Base-by-base conservation (phyloP, 2,113 vertebrate species). In the Gymnorhina tibicen region DNA sequence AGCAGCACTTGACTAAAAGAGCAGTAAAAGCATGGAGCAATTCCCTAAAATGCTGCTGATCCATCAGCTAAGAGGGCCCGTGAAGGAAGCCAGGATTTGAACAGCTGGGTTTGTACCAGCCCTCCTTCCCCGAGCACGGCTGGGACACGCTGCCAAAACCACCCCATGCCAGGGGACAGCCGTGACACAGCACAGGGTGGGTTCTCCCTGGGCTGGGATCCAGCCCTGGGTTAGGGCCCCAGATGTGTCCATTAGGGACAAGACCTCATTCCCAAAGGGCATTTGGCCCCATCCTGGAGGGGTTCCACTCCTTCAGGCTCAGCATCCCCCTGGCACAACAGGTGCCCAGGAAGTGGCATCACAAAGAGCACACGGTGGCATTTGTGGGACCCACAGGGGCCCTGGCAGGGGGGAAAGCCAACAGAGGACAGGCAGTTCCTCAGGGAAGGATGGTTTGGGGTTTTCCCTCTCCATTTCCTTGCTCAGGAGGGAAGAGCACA, bases 311-410 rank as follows among this genome's bases (percentile, higher is more conserved):
- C 42, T 69, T 37, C 33, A 42, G 59, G 28, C 44, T 66, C 83
- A 70, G 78, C 13, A 2, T 80, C 7, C 32, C 12, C 5, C 56
- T 4, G 4, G 23, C 24, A 63, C 1, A 0, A 10, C 9, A 33
- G 13, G 18, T 0, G 1, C 5, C 58, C 28, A 21, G 58, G 24
- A 59, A 50, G 67, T 10, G 78, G 17, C 47, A 80, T 16, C 35
- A 22, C 1, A 1, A 44, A 41, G 52, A 60, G 13, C 35, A 39
- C 0, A 1, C 0, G 0, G 69, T 39, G 50, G 47, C 32, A 58
- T 28, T 6, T 5, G 12, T 13, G 60, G 39, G 42, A 20, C 22
- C n/a, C 60, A 35, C 33, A 33, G 52, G 33, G 55, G 20, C 12
- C 8, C n/a, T 59, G 44, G 53, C 3, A 16, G 37, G 70, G 53